phyloP scores from a whole-genome alignment of 2,888 invertebrate genomes.

The Meteorus colon region DNA sequence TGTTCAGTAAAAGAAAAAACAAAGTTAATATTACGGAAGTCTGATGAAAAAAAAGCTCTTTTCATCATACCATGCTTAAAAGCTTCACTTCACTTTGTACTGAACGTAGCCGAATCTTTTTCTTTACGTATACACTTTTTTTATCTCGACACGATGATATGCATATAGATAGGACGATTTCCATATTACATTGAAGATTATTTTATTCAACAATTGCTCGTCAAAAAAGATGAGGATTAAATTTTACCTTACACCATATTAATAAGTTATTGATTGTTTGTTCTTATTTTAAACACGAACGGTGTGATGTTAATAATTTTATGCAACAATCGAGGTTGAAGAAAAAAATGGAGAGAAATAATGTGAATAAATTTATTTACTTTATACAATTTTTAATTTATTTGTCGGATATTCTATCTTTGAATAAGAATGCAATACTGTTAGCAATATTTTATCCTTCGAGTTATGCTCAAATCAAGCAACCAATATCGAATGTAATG shows the following conservation, averaged over 20 bases:
- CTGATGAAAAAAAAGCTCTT: not conserved
- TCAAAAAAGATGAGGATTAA: not conserved
- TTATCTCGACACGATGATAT: not conserved
- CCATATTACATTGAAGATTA: not conserved
- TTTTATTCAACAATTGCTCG: not conserved
- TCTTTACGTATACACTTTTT: not conserved
- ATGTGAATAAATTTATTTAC: too few species aligned
- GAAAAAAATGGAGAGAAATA: too few species aligned
- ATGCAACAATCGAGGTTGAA: too few species aligned
- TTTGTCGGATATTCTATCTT: too few species aligned
- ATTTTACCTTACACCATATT: not conserved
- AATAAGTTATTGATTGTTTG: not conserved
- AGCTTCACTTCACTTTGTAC: not conserved
- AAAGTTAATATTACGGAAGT: not conserved
- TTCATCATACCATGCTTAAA: not conserved
- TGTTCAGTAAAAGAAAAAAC: not conserved
- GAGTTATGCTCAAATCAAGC: not conserved
- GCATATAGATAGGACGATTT: not conserved
- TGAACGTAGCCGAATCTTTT: not conserved
- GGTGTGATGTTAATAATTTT: too few species aligned
- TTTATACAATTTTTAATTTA: too few species aligned
- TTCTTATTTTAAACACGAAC: not conserved
- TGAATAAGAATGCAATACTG: too few species aligned
- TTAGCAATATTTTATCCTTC: too few species aligned
- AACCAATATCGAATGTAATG: not conserved